Percentiles rank a stretch among this genome's conserved stretches.
These are phyloP conservation scores for Oryzias curvinotus DNA, from an alignment of 2,113 vertebrate genomes.

Conservation along the genomic window DNA sequence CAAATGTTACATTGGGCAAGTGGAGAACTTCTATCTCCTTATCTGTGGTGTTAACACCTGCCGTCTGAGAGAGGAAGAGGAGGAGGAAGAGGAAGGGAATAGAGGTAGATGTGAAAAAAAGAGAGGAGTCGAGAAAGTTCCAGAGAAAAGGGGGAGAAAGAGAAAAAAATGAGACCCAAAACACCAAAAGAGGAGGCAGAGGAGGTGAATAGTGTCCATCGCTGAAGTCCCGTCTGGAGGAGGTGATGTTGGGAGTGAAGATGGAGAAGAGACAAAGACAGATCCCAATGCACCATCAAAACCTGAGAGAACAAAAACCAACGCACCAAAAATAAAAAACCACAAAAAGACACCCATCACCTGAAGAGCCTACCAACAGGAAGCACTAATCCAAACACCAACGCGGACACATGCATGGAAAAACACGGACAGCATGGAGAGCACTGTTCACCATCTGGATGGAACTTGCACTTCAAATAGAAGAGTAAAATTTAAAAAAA, in stretches of 20 bases:
- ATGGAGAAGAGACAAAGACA: constrained; percentile 36
- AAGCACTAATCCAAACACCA: constrained; percentile 21
- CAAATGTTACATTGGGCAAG: constrained; percentile 99
- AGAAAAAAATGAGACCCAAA: constrained; percentile 73
- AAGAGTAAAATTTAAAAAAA: background rate
- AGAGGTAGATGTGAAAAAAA: constrained; percentile 71
- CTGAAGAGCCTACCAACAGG: constrained; percentile 45
- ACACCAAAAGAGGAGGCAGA: constrained; percentile 68
- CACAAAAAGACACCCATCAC: constrained; percentile 57
- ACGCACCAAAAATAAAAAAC: constrained; percentile 34
- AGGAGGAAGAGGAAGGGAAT: constrained; percentile 67
- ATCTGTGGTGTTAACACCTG: constrained; percentile 99
- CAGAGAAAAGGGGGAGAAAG: constrained; percentile 23
- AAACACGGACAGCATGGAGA: constrained; percentile 63
- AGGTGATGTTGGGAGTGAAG: constrained; percentile 31
- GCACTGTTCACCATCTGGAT: constrained; percentile 50
- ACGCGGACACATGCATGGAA: constrained; percentile 51
- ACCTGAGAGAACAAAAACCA: constrained; percentile 43
- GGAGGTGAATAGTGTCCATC: constrained; percentile 50
- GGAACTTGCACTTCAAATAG: constrained; percentile 18
- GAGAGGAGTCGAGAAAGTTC: constrained; percentile 8
- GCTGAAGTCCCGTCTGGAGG: constrained; percentile 45
- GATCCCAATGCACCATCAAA: constrained; percentile 48
- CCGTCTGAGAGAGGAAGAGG: constrained; percentile 85
- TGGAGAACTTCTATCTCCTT: constrained; percentile 99